Percentiles rank a stretch among this genome's conserved stretches.
phyloP scores from a whole-genome alignment of 2,113 vertebrate species.

The Psephotus haematonotus region DNA sequence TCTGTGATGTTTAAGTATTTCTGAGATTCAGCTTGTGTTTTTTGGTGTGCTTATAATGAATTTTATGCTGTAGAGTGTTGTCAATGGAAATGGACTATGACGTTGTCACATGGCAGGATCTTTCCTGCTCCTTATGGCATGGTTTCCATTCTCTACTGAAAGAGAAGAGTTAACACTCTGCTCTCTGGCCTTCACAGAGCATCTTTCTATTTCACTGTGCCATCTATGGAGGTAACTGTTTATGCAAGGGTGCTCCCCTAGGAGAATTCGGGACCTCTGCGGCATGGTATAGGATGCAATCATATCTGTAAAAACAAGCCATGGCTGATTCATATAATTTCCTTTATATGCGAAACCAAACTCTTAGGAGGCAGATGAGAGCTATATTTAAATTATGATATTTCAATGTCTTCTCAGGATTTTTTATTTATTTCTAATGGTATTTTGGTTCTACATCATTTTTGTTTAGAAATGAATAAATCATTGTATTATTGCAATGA shows the following conservation, averaged over 20 bases:
- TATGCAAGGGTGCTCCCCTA: background rate
- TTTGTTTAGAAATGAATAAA: background rate
- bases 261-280: background rate
- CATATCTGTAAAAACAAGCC: background rate
- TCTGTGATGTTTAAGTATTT: background rate
- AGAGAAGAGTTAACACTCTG: background rate
- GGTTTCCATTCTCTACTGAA: background rate
- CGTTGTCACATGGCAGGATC: background rate
- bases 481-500: background rate
- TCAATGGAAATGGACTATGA: background rate
- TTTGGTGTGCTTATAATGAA: background rate
- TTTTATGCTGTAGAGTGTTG: background rate
- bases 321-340: background rate
- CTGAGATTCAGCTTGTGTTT: background rate
- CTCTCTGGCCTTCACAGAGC: background rate
- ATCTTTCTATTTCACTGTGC: background rate
- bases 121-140: background rate
- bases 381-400: background rate
- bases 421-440: background rate
- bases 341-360: background rate
- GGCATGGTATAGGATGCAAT: background rate
- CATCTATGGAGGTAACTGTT: background rate
- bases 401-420: background rate
- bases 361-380: background rate
- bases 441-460: background rate